These are phyloP conservation scores for Lamprologus lemairii DNA, from an alignment of 2,113 vertebrate species.

Conservation along the genomic window DNA sequence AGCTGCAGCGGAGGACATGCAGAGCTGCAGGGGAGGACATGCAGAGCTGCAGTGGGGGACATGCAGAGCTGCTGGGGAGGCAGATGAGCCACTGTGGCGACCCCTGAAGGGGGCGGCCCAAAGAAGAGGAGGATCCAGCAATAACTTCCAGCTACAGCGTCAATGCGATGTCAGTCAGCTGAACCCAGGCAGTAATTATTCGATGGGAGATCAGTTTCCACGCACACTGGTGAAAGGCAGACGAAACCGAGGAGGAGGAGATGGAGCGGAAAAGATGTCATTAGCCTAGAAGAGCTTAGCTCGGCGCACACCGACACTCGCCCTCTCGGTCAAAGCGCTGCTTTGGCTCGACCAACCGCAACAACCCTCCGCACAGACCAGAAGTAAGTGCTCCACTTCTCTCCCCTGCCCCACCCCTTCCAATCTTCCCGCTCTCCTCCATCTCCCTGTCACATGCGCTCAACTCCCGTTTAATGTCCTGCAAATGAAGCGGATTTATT, in stretches of 20 bases:
- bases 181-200: neutral
- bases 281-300: conserved; percentile 14
- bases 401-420: neutral
- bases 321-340: conserved; percentile 43
- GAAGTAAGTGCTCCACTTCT: conserved; percentile 29
- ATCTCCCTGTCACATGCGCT: conserved; percentile 66
- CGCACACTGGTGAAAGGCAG: neutral
- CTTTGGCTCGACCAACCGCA: conserved; percentile 42
- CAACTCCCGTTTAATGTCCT: conserved; percentile 76
- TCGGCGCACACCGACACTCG: neutral
- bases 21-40: accelerated
- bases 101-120: neutral
- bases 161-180: neutral
- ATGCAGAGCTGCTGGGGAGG: neutral
- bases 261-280: conserved; percentile 45
- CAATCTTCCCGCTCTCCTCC: conserved; percentile 15
- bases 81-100: neutral
- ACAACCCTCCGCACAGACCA: conserved; percentile 56
- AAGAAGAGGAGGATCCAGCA: neutral
- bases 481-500: conserved; percentile 81
- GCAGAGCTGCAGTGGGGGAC: neutral
- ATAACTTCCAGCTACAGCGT: neutral
- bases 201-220: neutral
- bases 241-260: neutral
- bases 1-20: neutral